Conservation (phyloP, 2,797 vertebrate genomes). For the Dermochelys coriacea region DNA sequence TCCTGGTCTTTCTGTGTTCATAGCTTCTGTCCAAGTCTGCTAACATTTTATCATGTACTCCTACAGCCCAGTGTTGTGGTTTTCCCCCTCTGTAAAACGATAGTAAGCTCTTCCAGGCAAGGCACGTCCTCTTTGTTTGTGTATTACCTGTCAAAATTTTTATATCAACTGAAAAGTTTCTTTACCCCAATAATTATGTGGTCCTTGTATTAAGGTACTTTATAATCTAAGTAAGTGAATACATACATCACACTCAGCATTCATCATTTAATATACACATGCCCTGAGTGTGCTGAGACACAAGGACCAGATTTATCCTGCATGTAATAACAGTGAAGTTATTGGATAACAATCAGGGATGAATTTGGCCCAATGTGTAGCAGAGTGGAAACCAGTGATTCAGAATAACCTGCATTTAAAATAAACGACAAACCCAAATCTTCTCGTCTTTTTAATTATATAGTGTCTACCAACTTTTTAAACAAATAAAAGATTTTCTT, state of each 20-base stretch:
- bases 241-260: background rate
- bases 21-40: background rate
- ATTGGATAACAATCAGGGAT: background rate
- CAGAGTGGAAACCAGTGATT: background rate
- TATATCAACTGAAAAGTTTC: background rate
- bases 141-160: fast-evolving
- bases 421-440: background rate
- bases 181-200: fast-evolving
- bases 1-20: background rate
- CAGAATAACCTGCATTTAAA: background rate
- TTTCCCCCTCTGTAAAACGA: background rate
- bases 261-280: background rate
- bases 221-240: background rate
- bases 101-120: fast-evolving
- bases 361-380: background rate
- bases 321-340: background rate
- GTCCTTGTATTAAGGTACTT: fast-evolving
- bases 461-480: background rate
- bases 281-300: background rate
- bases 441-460: constrained; percentile 26
- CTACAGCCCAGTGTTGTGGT: background rate
- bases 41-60: background rate
- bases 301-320: background rate
- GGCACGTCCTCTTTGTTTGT: background rate
- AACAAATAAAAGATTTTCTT: background rate